These are phyloP conservation scores for Hydrophis major DNA, from an alignment of 2,797 vertebrate genomes.

Conservation along the genomic window DNA sequence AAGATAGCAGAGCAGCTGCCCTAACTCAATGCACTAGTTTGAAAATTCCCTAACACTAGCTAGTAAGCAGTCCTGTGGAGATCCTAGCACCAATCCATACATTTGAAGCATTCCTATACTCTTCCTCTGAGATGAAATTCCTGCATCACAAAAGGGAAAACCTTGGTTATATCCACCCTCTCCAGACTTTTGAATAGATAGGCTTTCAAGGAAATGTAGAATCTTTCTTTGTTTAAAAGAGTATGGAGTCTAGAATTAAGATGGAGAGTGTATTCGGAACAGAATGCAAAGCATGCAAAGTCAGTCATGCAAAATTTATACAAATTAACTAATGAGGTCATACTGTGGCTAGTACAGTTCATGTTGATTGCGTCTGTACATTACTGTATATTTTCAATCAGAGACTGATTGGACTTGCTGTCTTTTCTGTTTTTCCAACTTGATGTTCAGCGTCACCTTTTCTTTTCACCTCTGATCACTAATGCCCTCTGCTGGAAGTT, in stretches of 20 bases:
- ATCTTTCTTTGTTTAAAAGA: background rate
- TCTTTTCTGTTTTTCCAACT: background rate
- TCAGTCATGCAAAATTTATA: constrained; percentile 41
- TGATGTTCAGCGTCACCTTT: background rate
- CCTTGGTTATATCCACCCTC: background rate
- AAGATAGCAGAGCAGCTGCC: background rate
- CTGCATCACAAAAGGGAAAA: background rate
- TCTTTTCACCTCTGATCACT: constrained; percentile 14
- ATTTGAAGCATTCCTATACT: background rate
- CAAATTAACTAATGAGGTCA: constrained; percentile 2
- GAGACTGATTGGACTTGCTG: constrained; percentile 36
- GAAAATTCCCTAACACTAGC: background rate
- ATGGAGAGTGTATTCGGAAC: constrained; percentile 40
- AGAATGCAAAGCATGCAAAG: constrained; percentile 11
- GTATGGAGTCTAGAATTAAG: constrained; percentile 25
- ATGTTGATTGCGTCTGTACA: constrained; percentile 18
- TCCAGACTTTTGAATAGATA: background rate
- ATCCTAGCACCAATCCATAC: background rate
- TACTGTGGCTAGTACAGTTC: constrained; percentile 22
- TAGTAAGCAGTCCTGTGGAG: background rate
- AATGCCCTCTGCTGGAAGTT: background rate
- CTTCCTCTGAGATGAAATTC: background rate
- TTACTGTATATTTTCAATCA: constrained; percentile 22
- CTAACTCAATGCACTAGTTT: background rate
- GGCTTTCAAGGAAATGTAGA: constrained; percentile 23